These are phyloP conservation scores for Anseranas semipalmata DNA, from an alignment of 2,113 vertebrate genomes.

Conservation along the genomic window DNA sequence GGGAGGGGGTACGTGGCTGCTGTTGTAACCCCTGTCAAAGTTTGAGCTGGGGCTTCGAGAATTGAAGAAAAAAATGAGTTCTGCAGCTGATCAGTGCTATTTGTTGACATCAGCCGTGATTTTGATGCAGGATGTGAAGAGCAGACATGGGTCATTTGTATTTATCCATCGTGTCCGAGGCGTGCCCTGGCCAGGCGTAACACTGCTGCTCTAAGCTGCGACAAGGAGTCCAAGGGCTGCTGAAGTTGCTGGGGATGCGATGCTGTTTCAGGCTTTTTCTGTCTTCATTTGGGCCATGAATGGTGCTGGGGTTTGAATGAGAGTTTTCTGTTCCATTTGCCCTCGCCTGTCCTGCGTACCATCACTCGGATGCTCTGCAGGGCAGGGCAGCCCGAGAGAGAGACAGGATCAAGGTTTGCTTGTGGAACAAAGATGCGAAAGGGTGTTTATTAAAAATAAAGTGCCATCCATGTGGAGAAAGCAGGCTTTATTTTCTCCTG, in stretches of 20 bases:
- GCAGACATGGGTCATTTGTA: neutral
- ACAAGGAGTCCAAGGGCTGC: neutral
- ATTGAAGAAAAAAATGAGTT: neutral
- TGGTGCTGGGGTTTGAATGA: neutral
- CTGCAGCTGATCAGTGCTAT: neutral
- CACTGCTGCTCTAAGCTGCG: neutral
- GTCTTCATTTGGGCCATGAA: fast-evolving
- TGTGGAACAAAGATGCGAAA: neutral
- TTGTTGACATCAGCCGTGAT: neutral
- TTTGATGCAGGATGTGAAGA: neutral
- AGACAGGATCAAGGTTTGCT: neutral
- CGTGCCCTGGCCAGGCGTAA: neutral
- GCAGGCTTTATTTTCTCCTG: neutral
- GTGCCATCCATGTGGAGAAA: neutral
- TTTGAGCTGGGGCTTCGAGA: neutral
- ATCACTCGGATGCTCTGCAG: neutral
- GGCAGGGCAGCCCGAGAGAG: neutral
- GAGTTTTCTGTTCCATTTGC: neutral
- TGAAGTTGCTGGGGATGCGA: neutral
- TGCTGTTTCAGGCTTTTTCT: neutral
- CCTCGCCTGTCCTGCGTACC: fast-evolving
- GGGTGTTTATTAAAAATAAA: neutral
- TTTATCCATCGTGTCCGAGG: neutral
- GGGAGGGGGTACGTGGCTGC: neutral
- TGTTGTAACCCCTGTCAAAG: no score